Base-by-base conservation (phyloP, 2,113 vertebrate genomes). In the Melanostigma gelatinosum region DNA sequence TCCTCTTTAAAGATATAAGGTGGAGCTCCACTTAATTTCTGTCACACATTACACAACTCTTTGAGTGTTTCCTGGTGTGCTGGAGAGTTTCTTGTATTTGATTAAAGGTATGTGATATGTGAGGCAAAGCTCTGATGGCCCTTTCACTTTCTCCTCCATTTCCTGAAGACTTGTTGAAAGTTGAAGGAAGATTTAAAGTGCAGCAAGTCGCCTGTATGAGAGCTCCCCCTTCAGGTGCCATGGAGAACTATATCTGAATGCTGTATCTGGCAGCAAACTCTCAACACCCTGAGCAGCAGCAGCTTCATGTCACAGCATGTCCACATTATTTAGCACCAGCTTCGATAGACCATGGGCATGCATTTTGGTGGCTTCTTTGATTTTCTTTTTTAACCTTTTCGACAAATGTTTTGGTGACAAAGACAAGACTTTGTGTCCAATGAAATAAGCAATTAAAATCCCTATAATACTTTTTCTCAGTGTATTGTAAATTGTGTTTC, bases 151-250 rank as follows among this genome's bases (percentile, higher is more conserved):
- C 48, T 84, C 62, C 34, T 80, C 52, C 55, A 70, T 72, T 84
- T 69, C 64, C 20, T 77, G 22, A 79, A 71, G 87, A 93, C 89
- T 93, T 90, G 81, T 81, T 87, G 82, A 91, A 93, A 93, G 85
- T 85, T 85, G 36, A 69, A 72, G 29, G n/a, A 12, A 68, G 52
- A 63, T 32, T 4, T 16, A 36, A 68, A 70, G 42, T 64, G 60
- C 32, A 71, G 55, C n/a, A 73, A 88, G 92, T 93, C 74, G 82
- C 89, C 94, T 96, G 95, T 94, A 94, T 96, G 93, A 91, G 94
- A 95, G 94, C 95, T 90, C 95, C 95, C 95, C 95, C 95, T 84
- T 92, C 91, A 94, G 95, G 94, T 78, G 54, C 16, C 40, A 44
- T 0, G 9, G 11, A 50, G 88, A 92, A 93, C 50, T 15, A 10